Evolutionary conservation across 2,888 invertebrate genomes (phyloP).

Genomic region (Lypha dubia): DNA sequence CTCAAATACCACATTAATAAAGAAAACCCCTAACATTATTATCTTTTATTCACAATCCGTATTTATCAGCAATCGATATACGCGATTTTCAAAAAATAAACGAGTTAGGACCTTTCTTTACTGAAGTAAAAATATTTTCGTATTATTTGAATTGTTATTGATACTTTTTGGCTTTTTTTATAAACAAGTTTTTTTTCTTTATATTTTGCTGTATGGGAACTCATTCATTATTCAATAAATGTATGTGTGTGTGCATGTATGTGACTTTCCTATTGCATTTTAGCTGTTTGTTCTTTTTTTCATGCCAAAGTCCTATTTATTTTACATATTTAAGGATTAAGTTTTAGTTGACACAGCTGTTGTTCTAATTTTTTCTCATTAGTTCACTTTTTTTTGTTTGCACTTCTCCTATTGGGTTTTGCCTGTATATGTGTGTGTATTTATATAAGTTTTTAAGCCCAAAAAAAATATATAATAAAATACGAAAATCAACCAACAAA

Average conservation of each 20-base stretch:
- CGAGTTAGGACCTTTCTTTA: too few relatives aligned
- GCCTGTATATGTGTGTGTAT: slow-evolving; percentile 34
- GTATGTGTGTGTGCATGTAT: not conserved
- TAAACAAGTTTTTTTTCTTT: not conserved
- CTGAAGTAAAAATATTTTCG: too few relatives aligned
- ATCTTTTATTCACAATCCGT: too few relatives aligned
- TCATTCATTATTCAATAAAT: slow-evolving; percentile 1
- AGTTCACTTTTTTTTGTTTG: slow-evolving; percentile 2
- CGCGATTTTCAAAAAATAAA: too few relatives aligned
- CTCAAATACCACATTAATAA: too few relatives aligned
- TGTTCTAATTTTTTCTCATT: slow-evolving; percentile 55
- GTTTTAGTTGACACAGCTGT: slow-evolving; percentile 70
- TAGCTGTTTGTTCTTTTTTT: slow-evolving; percentile 21
- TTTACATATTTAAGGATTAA: slow-evolving; percentile 72
- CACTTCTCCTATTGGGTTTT: slow-evolving; percentile 2
- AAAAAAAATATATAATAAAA: slow-evolving; percentile 10
- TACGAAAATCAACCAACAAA: not conserved
- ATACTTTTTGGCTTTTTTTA: slow-evolving; percentile 36
- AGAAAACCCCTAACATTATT: too few relatives aligned
- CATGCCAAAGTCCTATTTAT: slow-evolving; percentile 67
- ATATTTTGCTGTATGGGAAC: not conserved
- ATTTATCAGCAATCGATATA: too few relatives aligned
- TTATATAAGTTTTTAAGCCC: slow-evolving; percentile 59
- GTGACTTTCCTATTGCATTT: slow-evolving; percentile 20
- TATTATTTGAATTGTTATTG: slow-evolving; percentile 49